phyloP scores from a whole-genome alignment of 2,113 vertebrate genomes.

The Shinisaurus crocodilurus region DNA sequence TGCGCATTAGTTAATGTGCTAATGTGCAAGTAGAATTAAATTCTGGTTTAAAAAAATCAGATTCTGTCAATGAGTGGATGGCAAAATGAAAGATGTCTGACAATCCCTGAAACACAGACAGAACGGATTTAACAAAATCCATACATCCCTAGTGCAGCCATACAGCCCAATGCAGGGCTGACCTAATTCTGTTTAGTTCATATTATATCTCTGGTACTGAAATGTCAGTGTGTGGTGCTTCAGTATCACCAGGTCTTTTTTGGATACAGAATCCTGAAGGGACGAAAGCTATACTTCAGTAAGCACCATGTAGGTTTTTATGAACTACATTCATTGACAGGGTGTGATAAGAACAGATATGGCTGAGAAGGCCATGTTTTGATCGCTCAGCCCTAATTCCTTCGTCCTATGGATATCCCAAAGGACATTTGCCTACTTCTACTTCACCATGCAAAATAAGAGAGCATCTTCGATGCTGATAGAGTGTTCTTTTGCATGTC shows the following conservation, averaged over 20 bases:
- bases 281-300: background rate
- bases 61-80: too few relatives aligned
- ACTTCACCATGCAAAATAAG: background rate
- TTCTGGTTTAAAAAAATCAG: too few relatives aligned
- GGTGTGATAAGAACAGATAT: background rate
- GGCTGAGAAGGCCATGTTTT: background rate
- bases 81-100: too few relatives aligned
- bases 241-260: background rate
- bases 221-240: background rate
- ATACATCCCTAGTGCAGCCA: background rate
- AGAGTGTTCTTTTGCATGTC: constrained; percentile 7
- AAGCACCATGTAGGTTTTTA: background rate
- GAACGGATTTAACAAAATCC: too few relatives aligned
- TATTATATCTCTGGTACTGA: background rate
- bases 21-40: too few relatives aligned
- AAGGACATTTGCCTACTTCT: background rate
- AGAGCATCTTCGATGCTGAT: background rate
- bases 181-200: background rate
- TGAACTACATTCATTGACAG: background rate
- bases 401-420: background rate
- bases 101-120: too few relatives aligned
- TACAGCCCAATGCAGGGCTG: background rate
- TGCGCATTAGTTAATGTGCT: too few relatives aligned
- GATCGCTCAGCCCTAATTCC: background rate
- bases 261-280: background rate